Evolutionary conservation across 2,113 vertebrate genomes (phyloP).

Genomic region (Eira barbara): DNA sequence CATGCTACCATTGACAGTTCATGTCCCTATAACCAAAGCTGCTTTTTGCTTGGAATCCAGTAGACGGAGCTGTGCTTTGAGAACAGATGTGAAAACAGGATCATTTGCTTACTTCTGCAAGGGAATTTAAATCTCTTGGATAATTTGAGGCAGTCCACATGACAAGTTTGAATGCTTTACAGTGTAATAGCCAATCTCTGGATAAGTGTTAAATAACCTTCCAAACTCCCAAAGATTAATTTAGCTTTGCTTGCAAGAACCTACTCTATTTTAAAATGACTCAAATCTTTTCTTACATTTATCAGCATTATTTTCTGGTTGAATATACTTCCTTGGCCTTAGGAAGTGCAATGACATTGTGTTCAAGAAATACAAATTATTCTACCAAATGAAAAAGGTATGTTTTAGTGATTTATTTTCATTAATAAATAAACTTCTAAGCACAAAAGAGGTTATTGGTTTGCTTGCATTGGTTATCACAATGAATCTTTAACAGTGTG

Average conservation of each 20-base stretch:
- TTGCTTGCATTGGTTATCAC: not conserved
- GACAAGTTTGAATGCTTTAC: slow-evolving; percentile 48
- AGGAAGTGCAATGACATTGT: slow-evolving; percentile 4
- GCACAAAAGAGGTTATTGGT: not conserved
- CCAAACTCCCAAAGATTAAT: slow-evolving; percentile 22
- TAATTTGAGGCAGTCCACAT: slow-evolving; percentile 49
- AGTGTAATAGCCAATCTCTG: slow-evolving; percentile 41
- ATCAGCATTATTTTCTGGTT: slow-evolving; percentile 28
- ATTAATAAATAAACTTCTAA: slow-evolving; percentile 21
- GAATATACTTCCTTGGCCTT: not conserved
- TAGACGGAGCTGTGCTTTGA: not conserved
- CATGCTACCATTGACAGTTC: not conserved
- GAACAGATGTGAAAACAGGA: not conserved
- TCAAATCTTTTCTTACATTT: slow-evolving; percentile 24
- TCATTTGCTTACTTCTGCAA: slow-evolving; percentile 54
- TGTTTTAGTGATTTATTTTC: not conserved
- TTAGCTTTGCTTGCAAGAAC: slow-evolving; percentile 18
- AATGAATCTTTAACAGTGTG: not conserved
- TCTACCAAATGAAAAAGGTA: not conserved
- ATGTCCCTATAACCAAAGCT: slow-evolving; percentile 16
- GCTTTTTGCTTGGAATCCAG: not conserved
- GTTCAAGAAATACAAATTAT: not conserved
- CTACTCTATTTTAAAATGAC: slow-evolving; percentile 28
- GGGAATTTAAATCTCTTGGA: slow-evolving; percentile 58
- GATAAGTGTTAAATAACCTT: slow-evolving; percentile 50